Percentiles rank a stretch among this genome's conserved stretches.
Evolutionary conservation across 2,113 vertebrate species (phyloP).

Genomic region (Talpa occidentalis): DNA sequence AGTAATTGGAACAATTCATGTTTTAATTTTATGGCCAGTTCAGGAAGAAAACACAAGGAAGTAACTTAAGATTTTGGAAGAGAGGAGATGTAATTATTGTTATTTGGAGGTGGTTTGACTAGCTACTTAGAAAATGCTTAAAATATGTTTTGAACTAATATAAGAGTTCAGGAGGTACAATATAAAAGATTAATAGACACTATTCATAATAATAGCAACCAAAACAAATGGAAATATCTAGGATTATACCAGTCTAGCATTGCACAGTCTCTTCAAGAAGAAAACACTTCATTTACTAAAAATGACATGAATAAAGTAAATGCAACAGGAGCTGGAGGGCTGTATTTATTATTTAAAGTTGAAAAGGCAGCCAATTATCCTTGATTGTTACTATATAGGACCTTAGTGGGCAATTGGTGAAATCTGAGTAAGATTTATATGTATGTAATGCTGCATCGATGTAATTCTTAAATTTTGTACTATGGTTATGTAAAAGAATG

Average conservation of each 20-base stretch:
- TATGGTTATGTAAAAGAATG: neutral
- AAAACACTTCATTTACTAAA: neutral
- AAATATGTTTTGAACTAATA: constrained; percentile 9
- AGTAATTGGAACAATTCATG: neutral
- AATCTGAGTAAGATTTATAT: neutral
- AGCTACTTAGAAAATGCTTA: constrained; percentile 26
- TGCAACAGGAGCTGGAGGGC: neutral
- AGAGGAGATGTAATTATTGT: neutral
- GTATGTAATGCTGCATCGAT: neutral
- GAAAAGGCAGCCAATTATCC: neutral
- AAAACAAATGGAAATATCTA: constrained; percentile 60
- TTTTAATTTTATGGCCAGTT: neutral
- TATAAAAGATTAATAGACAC: constrained; percentile 50
- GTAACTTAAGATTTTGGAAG: constrained; percentile 10
- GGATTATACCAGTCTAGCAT: neutral
- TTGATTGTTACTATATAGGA: neutral
- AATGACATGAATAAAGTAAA: neutral
- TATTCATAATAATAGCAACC: neutral
- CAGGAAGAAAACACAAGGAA: neutral
- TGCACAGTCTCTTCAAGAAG: neutral
- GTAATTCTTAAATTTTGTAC: neutral
- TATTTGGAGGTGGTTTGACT: constrained; percentile 36
- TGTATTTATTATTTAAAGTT: neutral
- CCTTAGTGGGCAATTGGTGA: neutral
- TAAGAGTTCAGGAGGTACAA: constrained; percentile 11